Conservation (phyloP, 2,797 vertebrate species). For the Coreius guichenoti region DNA sequence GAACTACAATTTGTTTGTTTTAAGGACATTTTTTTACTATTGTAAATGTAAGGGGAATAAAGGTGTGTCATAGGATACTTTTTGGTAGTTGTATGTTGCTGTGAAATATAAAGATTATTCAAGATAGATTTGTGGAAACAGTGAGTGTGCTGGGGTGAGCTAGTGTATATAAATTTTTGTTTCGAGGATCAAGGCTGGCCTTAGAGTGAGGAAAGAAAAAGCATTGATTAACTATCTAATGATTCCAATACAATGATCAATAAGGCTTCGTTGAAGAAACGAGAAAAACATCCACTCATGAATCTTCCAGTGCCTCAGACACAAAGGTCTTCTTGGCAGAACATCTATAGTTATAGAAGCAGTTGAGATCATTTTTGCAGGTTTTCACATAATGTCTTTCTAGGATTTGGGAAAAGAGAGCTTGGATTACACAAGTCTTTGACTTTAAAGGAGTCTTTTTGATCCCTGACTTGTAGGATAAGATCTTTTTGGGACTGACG, state of each 20-base stretch:
- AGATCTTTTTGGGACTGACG: background rate
- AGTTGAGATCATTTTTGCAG: slow-evolving; percentile 13
- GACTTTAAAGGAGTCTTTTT: slow-evolving; percentile 16
- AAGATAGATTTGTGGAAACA: background rate
- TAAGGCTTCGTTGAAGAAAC: slow-evolving; percentile 74
- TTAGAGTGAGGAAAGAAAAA: slow-evolving; percentile 78
- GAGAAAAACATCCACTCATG: slow-evolving; percentile 63
- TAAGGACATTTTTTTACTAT: no score
- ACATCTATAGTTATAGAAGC: slow-evolving; percentile 43
- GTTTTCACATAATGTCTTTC: background rate
- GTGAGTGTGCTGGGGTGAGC: slow-evolving; percentile 15
- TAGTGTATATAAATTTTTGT: slow-evolving; percentile 21
- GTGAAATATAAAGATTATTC: background rate
- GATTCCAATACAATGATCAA: slow-evolving; percentile 81
- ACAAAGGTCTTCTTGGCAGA: slow-evolving; percentile 62
- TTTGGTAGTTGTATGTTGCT: background rate
- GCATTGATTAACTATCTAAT: slow-evolving; percentile 86
- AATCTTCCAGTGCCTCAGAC: slow-evolving; percentile 62
- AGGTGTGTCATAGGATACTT: background rate
- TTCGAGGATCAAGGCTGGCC: slow-evolving; percentile 75
- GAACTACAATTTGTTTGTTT: no score
- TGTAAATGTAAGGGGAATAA: no score
- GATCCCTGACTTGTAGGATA: background rate
- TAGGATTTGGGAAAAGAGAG: background rate
- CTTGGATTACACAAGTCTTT: background rate